These are phyloP conservation scores for Acrocephalus kingi DNA, from an alignment of 2,113 vertebrate species.

Conservation along the genomic window DNA sequence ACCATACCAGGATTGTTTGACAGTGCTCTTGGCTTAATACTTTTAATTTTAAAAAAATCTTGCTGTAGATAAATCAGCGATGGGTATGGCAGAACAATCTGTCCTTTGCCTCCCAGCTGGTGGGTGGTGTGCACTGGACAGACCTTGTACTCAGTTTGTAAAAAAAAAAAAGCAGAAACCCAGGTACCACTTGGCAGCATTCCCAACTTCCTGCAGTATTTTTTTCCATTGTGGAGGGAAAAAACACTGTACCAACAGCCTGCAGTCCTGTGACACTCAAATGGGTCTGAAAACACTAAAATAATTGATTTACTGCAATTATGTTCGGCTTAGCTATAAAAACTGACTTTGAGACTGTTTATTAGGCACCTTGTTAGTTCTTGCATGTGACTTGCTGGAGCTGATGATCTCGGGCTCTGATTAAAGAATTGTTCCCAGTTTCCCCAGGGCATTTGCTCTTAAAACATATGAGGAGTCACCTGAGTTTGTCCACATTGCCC, in stretches of 20 bases:
- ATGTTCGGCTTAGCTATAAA: background rate
- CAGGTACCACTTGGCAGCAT: background rate
- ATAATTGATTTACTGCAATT: background rate
- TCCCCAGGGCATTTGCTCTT: background rate
- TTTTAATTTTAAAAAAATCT: background rate
- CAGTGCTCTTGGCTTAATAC: background rate
- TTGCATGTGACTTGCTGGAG: background rate
- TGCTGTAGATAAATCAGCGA: background rate
- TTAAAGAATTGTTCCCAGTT: background rate
- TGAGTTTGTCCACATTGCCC: background rate
- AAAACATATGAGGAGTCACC: background rate
- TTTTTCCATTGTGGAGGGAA: background rate
- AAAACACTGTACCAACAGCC: background rate
- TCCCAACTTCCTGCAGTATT: background rate
- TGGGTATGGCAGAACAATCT: background rate
- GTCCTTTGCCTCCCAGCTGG: background rate
- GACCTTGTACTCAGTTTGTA: too few species aligned
- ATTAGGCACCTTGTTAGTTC: background rate
- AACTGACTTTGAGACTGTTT: background rate
- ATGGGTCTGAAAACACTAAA: background rate
- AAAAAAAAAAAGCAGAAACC: background rate
- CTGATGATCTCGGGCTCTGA: background rate
- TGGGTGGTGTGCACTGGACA: fast-evolving
- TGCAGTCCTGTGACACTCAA: background rate
- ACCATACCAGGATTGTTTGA: background rate